A percentile compares a stretch with the other conserved stretches of the same genome.
phyloP scores from a whole-genome alignment of 2,113 vertebrate genomes.

The Todiramphus saurophagus region DNA sequence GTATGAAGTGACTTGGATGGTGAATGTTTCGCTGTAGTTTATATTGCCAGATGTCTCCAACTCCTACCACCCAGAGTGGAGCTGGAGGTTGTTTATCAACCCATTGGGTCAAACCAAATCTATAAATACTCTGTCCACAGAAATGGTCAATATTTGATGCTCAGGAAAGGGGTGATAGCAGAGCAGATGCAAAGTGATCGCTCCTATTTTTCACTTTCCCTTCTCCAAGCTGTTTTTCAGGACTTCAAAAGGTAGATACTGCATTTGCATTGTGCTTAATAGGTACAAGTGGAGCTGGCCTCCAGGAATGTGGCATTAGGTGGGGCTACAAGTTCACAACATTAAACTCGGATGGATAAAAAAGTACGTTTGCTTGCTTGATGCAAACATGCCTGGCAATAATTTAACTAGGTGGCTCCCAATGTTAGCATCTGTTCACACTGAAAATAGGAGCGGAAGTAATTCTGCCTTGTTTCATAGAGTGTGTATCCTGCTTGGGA shows the following conservation, averaged over 20 bases:
- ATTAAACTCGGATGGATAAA: not conserved
- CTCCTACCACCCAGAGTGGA: not conserved
- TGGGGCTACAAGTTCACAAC: not conserved
- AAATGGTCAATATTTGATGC: not conserved
- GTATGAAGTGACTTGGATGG: not conserved
- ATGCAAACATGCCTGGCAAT: not conserved
- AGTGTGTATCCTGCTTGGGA: not conserved
- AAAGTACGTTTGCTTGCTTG: not conserved
- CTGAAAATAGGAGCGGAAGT: not conserved
- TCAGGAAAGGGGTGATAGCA: not conserved
- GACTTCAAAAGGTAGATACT: not conserved
- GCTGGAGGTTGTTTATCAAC: not conserved
- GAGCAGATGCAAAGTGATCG: not conserved
- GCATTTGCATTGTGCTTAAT: not conserved
- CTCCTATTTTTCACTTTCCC: not conserved
- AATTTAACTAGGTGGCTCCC: not conserved
- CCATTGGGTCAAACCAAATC: not conserved
- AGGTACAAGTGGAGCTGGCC: not conserved
- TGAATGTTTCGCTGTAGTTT: not conserved
- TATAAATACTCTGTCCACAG: not conserved
- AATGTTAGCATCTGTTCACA: not conserved
- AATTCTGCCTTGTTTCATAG: not conserved
- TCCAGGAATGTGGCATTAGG: not conserved
- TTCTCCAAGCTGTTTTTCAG: not conserved
- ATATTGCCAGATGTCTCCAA: not conserved